Percentiles rank a stretch among this genome's conserved stretches.
Evolutionary conservation across 1,140 invertebrate species (phyloP).

Genomic region (Calycopis cecrops): DNA sequence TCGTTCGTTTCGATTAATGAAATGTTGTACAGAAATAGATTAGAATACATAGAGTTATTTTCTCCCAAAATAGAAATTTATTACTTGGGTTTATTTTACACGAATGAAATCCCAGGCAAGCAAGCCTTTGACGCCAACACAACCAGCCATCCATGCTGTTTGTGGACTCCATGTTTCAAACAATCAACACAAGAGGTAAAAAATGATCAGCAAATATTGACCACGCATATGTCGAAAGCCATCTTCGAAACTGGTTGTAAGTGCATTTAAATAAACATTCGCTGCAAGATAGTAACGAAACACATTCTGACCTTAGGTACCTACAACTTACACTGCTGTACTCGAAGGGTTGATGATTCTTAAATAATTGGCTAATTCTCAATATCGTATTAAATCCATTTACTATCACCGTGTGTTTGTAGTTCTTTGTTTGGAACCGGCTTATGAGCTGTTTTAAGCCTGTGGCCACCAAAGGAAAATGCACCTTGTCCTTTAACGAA

Average conservation of each 20-base stretch:
- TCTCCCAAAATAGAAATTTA: too few relatives aligned
- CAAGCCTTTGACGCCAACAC: too few relatives aligned
- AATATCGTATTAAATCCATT: too few relatives aligned
- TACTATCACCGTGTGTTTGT: slow-evolving; percentile 24
- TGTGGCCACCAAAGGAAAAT: slow-evolving; percentile 29
- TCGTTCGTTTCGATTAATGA: too few relatives aligned
- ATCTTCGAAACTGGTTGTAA: slow-evolving; percentile 59
- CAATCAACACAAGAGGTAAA: slow-evolving; percentile 18
- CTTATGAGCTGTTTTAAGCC: slow-evolving; percentile 31
- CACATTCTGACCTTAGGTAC: slow-evolving; percentile 59
- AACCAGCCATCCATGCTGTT: too few relatives aligned
- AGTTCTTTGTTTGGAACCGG: slow-evolving; percentile 37
- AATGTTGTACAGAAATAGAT: too few relatives aligned
- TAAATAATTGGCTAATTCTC: too few relatives aligned
- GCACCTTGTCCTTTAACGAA: slow-evolving; percentile 29
- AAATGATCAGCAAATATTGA: slow-evolving; percentile 68
- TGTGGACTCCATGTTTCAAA: too few relatives aligned
- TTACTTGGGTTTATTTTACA: too few relatives aligned
- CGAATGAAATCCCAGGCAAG: too few relatives aligned
- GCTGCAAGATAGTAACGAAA: slow-evolving; percentile 57
- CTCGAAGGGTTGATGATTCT: slow-evolving; percentile 20
- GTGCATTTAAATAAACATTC: slow-evolving; percentile 72
- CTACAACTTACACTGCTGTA: slow-evolving; percentile 58
- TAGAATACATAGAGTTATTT: too few relatives aligned
- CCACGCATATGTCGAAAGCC: slow-evolving; percentile 71